These are phyloP conservation scores for Drosophila serrata DNA, from an alignment of 1,140 invertebrate genomes.

Conservation along the genomic window DNA sequence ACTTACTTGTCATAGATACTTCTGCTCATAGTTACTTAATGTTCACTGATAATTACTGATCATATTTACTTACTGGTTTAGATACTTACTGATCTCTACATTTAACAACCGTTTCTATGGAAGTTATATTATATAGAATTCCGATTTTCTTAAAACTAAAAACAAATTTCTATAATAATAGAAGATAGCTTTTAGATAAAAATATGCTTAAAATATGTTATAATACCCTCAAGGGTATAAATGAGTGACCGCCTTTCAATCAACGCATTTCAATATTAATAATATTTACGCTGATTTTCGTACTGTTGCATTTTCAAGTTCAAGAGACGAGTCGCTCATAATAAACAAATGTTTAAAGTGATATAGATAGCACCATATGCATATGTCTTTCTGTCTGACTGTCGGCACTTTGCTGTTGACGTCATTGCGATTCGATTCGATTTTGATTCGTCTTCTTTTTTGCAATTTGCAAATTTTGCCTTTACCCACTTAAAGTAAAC, in stretches of 20 bases:
- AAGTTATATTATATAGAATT: too few relatives aligned
- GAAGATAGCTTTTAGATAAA: too few relatives aligned
- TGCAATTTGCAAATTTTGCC: constrained; percentile 45
- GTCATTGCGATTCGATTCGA: constrained; percentile 40
- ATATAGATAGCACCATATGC: constrained; percentile 47
- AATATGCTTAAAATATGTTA: too few relatives aligned
- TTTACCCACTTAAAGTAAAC: constrained; percentile 50
- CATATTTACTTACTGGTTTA: too few relatives aligned
- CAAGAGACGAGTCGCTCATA: constrained; percentile 35
- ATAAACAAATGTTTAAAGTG: constrained; percentile 52
- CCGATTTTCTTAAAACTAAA: too few relatives aligned
- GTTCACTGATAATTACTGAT: too few relatives aligned
- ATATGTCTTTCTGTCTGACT: constrained; percentile 16
- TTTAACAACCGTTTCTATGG: too few relatives aligned
- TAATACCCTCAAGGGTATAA: too few relatives aligned
- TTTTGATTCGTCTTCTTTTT: constrained; percentile 30
- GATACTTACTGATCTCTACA: too few relatives aligned
- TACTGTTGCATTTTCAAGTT: constrained; percentile 39
- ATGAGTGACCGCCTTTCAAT: constrained; percentile 13
- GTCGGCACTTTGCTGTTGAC: constrained; percentile 37
- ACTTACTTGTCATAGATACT: too few relatives aligned
- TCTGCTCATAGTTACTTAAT: too few relatives aligned
- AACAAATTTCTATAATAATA: too few relatives aligned
- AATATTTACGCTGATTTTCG: constrained; percentile 2
- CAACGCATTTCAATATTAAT: constrained; percentile 27